Evolutionary conservation across 2,113 vertebrate species (phyloP), one percentile per base, ranked within the genome.

Genomic region (Euleptes europaea): DNA sequence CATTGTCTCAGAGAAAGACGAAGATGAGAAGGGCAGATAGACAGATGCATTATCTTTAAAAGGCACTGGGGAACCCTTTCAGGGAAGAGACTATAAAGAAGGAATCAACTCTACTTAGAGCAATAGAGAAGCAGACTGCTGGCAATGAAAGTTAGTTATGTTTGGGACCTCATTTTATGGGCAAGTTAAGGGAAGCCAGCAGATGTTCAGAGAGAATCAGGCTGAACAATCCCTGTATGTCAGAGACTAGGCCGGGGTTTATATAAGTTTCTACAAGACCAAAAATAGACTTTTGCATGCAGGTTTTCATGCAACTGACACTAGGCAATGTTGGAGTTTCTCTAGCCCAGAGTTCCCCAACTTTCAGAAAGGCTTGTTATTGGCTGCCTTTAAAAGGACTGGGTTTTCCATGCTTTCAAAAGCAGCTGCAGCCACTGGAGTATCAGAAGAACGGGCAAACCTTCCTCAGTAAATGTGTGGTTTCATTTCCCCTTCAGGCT

Each of bases 121-220:
- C 2, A 13, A 80, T 4, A 76, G n/a, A 66, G 31, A 57, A 38
- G 65, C 10, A 80, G 0, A 1, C 2, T 15, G 5, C 44, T 82
- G 28, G 35, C 19, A 87, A 84, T 28, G 63, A 86, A 92, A 87
- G 86, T 31, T 83, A 86, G 51, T 85, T 82, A 38, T 51, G 74
- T 23, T 49, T 51, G 4, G 80, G 35, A 9, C n/a, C 17, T 28
- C 88, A 84, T 2, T 9, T 23, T 74, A 90, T 82, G 9, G 86
- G 8, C 38, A 83, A 90, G 3, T 11, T 5, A 49, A 10, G 19
- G 28, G 78, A 90, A 90, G 49, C 5, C 17, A 82, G 69, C 82
- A 91, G 14, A 5, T 86, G 9, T n/a, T 91, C 74, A 73, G 83
- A 42, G 85, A 87, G 49, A 88, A 71, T 51, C 12, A 74, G 10